phyloP scores from a whole-genome alignment of 2,888 invertebrate species.

The Agrypnus murinus region DNA sequence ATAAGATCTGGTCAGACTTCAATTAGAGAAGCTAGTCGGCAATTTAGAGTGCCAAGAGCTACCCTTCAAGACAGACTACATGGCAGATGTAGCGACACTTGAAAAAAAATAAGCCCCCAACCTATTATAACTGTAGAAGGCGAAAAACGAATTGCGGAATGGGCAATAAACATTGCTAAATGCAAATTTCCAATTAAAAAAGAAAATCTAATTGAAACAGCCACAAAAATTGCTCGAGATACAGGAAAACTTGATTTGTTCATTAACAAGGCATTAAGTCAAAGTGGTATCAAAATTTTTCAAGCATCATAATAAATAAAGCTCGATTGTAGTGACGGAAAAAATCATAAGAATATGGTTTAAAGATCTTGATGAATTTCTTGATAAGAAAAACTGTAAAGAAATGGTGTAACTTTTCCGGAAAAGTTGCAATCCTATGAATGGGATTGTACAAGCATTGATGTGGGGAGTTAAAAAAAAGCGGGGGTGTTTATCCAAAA shows the following conservation, averaged over 20 bases:
- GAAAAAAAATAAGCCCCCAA: constrained; percentile 31
- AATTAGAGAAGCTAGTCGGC: constrained; percentile 36
- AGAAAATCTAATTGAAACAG: constrained; percentile 38
- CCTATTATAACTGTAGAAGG: constrained; percentile 24
- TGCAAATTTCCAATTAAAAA: constrained; percentile 39
- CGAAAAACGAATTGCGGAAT: constrained; percentile 37
- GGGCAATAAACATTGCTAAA: constrained; percentile 39
- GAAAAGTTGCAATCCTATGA: constrained; percentile 18
- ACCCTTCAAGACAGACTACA: constrained; percentile 37
- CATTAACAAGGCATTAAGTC: constrained; percentile 44
- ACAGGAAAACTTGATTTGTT: constrained; percentile 34
- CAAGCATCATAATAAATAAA: constrained; percentile 45
- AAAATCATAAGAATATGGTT: constrained; percentile 49
- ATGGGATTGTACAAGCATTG: constrained; percentile 18
- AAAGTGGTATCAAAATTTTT: constrained; percentile 52
- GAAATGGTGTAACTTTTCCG: no score
- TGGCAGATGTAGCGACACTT: constrained; percentile 35
- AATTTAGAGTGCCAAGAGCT: constrained; percentile 37
- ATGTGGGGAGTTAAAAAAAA: constrained; percentile 17
- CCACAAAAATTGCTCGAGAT: constrained; percentile 20
- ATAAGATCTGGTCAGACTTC: constrained; percentile 28
- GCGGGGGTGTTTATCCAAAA: no score
- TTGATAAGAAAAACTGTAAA: background rate
- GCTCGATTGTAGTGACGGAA: constrained; percentile 48
- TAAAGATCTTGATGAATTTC: background rate